Base-by-base conservation (phyloP, 2,113 vertebrate genomes). In the Mustela lutreola region DNA sequence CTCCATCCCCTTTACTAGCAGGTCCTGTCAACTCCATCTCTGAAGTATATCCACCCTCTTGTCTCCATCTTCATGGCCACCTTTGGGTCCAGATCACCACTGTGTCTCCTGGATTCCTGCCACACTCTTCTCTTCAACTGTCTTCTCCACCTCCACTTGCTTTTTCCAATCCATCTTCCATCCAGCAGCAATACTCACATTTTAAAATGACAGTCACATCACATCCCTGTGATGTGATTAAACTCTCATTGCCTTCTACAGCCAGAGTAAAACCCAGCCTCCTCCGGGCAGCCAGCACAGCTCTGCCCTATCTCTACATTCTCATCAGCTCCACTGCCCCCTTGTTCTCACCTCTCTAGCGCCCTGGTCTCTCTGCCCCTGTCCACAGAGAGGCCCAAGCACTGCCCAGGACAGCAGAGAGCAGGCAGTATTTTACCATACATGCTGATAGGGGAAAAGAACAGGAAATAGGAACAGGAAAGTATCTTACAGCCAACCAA, bases 401-500 rank as follows among this genome's bases (percentile, higher is more conserved):
- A 1, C 3, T 89, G 50, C 45, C n/a, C 26, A 45, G 18, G 26
- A 53, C 7, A 62, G 60, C 6, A 42, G 24, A 33, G 0, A n/a
- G n/a, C 60, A 56, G 71, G 65, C n/a, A 67, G 33, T 65, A 33
- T 88, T 73, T 90, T 94, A 71, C 1, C 39, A 7, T 42, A 75
- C 24, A 26, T 22, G 39, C 58, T 39, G 7, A 93, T 76, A 7
- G 42, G 60, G 28, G 58, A 7, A 24, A 70, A 56, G 65, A 78
- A 79, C 7, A 45, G 12, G 22, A 92, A 95, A 85, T 12, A 79
- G 82, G 92, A 14, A 9, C 76, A 96, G 63, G 84, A 94, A 89
- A 81, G 24, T 14, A 82, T 87, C 50, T 87, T 84, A 67, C 53
- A 96, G 63, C 53, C 73, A 85, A 93, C 21, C 50, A 95, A 67